Evolutionary conservation across 1,140 invertebrate species (phyloP).

Genomic region (Teleogryllus occipitalis): DNA sequence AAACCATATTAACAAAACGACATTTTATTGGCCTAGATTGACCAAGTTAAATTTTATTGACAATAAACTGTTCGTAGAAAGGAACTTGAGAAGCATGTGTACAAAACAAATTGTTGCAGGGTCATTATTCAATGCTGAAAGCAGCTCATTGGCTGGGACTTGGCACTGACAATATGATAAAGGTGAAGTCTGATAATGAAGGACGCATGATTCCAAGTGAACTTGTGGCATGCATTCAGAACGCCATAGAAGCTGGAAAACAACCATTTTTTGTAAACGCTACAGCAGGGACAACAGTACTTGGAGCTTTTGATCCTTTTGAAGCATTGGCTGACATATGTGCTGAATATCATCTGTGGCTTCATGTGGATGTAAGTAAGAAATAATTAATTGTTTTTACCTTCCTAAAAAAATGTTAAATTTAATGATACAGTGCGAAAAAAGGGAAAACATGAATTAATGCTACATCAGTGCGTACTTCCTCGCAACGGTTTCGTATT

Average conservation of each 20-base stretch:
- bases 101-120: conserved; percentile 33
- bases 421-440: too few species aligned
- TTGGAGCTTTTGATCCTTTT: conserved; percentile 80
- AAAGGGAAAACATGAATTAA: too few species aligned
- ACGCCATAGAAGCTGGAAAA: conserved; percentile 9
- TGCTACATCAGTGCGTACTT: too few species aligned
- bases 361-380: conserved; percentile 72
- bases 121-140: conserved; percentile 83
- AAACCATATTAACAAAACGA: too few species aligned
- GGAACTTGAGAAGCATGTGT: neutral
- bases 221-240: conserved; percentile 44
- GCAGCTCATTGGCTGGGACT: conserved; percentile 71
- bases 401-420: conserved; percentile 17
- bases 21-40: too few species aligned
- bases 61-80: too few species aligned
- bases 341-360: conserved; percentile 57
- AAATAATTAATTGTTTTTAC: neutral
- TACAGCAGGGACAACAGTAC: conserved; percentile 58
- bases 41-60: too few species aligned
- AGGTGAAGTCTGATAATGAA: conserved; percentile 54
- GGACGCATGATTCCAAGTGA: conserved; percentile 56
- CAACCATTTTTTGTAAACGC: conserved; percentile 18
- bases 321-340: conserved; percentile 60
- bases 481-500: too few species aligned
- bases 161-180: conserved; percentile 62